These are phyloP conservation scores for Gasterosteus nipponicus DNA, from an alignment of 2,113 vertebrate species.

Conservation along the genomic window DNA sequence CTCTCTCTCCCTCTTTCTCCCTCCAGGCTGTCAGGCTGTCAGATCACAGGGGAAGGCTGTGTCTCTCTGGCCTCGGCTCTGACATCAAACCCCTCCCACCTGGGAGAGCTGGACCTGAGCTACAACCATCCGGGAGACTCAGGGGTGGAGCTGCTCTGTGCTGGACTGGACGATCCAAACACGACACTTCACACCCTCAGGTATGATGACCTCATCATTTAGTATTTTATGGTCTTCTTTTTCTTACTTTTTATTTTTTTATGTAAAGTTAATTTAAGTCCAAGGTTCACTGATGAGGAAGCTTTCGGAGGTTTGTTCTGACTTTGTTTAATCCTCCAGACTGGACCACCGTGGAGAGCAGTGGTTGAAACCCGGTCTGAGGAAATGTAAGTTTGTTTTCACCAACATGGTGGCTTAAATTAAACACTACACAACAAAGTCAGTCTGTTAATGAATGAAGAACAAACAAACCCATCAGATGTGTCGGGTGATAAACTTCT, in stretches of 20 bases:
- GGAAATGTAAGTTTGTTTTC: constrained; percentile 18
- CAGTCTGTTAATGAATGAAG: too few species aligned
- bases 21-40: constrained; percentile 5
- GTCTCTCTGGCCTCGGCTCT: neutral
- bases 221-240: too few species aligned
- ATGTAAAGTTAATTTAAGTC: neutral
- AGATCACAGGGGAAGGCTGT: constrained; percentile 1
- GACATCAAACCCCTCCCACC: constrained; percentile 6
- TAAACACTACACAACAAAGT: too few species aligned
- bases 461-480: too few species aligned
- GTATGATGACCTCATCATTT: neutral
- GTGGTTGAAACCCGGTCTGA: constrained; percentile 14
- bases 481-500: neutral
- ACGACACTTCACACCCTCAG: neutral
- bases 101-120: constrained; percentile 22
- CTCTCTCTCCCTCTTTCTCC: too few species aligned
- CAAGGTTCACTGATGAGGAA: neutral
- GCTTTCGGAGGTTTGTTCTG: neutral
- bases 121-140: constrained; percentile 1
- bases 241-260: neutral
- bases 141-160: constrained; percentile 1
- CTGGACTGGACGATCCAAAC: neutral
- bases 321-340: constrained; percentile 4
- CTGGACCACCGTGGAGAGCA: constrained; percentile 16
- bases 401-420: neutral